Evolutionary conservation across 2,888 invertebrate species (phyloP), one percentile per base, ranked within the genome.

Genomic region (Cryptophagus acutangulus): DNA sequence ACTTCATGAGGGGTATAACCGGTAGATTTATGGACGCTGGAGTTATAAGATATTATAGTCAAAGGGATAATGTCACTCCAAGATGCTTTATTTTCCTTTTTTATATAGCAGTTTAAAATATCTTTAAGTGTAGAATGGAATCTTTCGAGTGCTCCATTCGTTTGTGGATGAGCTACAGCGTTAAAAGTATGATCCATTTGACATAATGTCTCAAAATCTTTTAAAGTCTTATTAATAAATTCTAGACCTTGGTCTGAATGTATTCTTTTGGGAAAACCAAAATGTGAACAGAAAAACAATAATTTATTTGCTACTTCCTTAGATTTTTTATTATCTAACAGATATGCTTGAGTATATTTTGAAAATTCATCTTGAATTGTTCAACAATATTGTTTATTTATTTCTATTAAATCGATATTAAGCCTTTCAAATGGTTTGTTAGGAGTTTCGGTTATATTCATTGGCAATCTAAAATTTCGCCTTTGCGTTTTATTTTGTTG

Each of bases 81-180:
- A 3, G 15, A 15, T 4, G 13, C 12, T 31, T 4, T 9, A 4
- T 13, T 3, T n/a, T 31, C 9, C n/a, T 14, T 31, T 31, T 10
- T n/a, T 15, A 5, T 3, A 3, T 15, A n/a, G 3, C 13, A 15
- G 2, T 5, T 31, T 15, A 31, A 15, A 31, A 15, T 14, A 6
- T 31, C 31, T 9, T 15, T 31, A 2, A 31, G n/a, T 13, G 31
- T 31, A 16, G 31, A 31, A 15, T 31, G 31, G 12, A 31, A 16
- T 8, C 31, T 8, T 31, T 31, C 31, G 3, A 31, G 4, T 31
- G 16, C 15, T 14, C 15, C n/a, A 31, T 31, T 31, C 8, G 8
- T 15, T 3, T 31, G 9, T 2, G 14, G 31, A 12, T 31, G 8
- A 16, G 8, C 13, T 15, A 16, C 4, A 8, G 31, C 16, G 4